Evolutionary conservation across 2,888 invertebrate species (phyloP).

Genomic region (Trisateles emortualis): DNA sequence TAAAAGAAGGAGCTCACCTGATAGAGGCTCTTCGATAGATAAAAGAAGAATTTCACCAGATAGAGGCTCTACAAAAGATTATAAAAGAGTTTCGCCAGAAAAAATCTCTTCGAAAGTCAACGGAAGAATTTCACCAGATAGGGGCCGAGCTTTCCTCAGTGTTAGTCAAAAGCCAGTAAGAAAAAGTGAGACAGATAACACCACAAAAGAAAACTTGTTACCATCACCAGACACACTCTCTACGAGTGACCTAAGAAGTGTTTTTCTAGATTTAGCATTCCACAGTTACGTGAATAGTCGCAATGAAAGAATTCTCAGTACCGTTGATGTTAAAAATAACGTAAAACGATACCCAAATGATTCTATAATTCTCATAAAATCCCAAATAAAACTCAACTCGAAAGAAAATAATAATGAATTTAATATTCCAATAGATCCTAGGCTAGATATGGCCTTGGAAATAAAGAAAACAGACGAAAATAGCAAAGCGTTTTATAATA

Average conservation of each 20-base stretch:
- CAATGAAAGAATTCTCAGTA: constrained; percentile 59
- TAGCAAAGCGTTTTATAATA: neutral
- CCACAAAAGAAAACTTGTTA: neutral
- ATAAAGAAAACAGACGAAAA: constrained; percentile 42
- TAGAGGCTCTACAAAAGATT: neutral
- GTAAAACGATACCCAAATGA: constrained; percentile 45
- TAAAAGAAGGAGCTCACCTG: neutral
- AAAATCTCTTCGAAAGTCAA: too few relatives aligned
- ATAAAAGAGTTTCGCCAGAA: neutral
- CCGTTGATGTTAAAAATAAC: constrained; percentile 49
- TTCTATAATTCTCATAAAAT: constrained; percentile 54
- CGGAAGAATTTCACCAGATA: too few relatives aligned
- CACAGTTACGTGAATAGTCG: constrained; percentile 58
- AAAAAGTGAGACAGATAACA: neutral
- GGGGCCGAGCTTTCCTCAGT: neutral
- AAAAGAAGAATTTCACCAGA: neutral
- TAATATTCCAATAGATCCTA: constrained; percentile 59
- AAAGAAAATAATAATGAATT: constrained; percentile 45
- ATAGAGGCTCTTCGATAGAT: neutral
- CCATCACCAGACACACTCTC: neutral
- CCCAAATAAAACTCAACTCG: constrained; percentile 50
- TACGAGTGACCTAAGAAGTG: constrained; percentile 4
- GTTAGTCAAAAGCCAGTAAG: neutral
- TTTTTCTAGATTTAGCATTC: constrained; percentile 61
- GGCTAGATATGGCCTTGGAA: constrained; percentile 58